A percentile compares a stretch with the other conserved stretches of the same genome.
phyloP scores from a whole-genome alignment of 1,140 invertebrate genomes.

The Drosophila leontia region DNA sequence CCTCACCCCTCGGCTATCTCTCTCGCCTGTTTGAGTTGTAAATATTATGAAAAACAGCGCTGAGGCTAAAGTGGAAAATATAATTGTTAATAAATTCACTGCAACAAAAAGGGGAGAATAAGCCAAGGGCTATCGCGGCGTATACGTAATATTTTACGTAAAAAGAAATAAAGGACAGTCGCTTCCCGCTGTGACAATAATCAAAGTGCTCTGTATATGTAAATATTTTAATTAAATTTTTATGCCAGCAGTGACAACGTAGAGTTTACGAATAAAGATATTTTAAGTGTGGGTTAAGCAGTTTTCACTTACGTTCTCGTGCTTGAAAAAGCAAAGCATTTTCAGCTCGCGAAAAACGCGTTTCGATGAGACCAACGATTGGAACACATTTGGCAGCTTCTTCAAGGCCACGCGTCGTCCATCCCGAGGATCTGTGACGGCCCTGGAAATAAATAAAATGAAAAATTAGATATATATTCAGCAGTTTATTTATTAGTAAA shows the following conservation, averaged over 20 bases:
- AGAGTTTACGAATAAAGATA: slow-evolving; percentile 15
- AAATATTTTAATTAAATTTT: slow-evolving; percentile 72
- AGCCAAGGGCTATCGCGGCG: slow-evolving; percentile 27
- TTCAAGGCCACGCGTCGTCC: slow-evolving; percentile 98
- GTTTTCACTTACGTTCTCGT: slow-evolving; percentile 94
- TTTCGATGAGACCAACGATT: slow-evolving; percentile 99
- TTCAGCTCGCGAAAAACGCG: slow-evolving; percentile 99
- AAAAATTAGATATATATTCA: slow-evolving; percentile 13
- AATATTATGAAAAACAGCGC: slow-evolving; percentile 48
- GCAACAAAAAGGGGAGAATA: slow-evolving; percentile 16
- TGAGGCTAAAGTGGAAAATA: slow-evolving; percentile 42
- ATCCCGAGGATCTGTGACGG: slow-evolving; percentile 99
- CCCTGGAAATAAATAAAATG: slow-evolving; percentile 89
- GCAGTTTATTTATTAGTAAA: background rate
- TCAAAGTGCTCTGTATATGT: slow-evolving; percentile 31
- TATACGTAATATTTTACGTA: slow-evolving; percentile 56
- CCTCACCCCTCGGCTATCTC: background rate
- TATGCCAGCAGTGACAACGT: slow-evolving; percentile 53
- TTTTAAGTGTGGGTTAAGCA: background rate
- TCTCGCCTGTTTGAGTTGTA: slow-evolving; percentile 42
- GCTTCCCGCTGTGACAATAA: slow-evolving; percentile 29
- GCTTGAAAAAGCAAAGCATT: slow-evolving; percentile 99
- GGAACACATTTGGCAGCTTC: slow-evolving; percentile 99
- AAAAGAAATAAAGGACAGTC: slow-evolving; percentile 22
- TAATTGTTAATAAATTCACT: slow-evolving; percentile 69